Percentiles rank a stretch among this genome's conserved stretches.
Conservation (phyloP, 1,140 invertebrate species). For the Bombus pyrosoma region DNA sequence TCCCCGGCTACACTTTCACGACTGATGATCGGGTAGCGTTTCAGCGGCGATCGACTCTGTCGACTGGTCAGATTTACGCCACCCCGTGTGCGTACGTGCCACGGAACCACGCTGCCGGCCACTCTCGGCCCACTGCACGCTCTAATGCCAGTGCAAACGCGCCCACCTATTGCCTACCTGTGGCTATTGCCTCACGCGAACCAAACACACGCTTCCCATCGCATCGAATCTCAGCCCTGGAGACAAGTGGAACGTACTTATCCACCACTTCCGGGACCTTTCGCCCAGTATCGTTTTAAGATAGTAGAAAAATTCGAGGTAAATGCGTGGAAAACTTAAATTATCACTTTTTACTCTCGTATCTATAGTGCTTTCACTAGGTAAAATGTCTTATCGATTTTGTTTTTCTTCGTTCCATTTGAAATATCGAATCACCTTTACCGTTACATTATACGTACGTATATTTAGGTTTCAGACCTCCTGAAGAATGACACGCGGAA, state of each 20-base stretch:
- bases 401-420: too few relatives aligned
- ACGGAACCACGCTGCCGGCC: not conserved
- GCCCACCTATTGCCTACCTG: constrained; percentile 42
- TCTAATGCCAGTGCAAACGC: constrained; percentile 49
- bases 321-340: too few relatives aligned
- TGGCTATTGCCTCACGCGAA: constrained; percentile 13
- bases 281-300: not conserved
- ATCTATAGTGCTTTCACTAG: too few relatives aligned
- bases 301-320: too few relatives aligned
- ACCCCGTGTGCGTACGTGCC: constrained; percentile 24
- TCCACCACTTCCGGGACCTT: constrained; percentile 30
- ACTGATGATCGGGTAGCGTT: constrained; percentile 75
- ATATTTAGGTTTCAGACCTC: too few relatives aligned
- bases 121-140: constrained; percentile 19
- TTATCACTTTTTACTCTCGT: too few relatives aligned
- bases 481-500: too few relatives aligned
- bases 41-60: constrained; percentile 64
- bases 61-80: constrained; percentile 70
- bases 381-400: too few relatives aligned
- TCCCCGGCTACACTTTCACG: constrained; percentile 76
- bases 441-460: too few relatives aligned
- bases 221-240: not conserved
- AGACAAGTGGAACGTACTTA: constrained; percentile 57
- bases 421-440: too few relatives aligned
- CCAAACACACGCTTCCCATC: constrained; percentile 19